Percentiles rank a stretch among this genome's conserved stretches.
Conservation (phyloP, 2,797 vertebrate species). For the Urophycis tenuis region DNA sequence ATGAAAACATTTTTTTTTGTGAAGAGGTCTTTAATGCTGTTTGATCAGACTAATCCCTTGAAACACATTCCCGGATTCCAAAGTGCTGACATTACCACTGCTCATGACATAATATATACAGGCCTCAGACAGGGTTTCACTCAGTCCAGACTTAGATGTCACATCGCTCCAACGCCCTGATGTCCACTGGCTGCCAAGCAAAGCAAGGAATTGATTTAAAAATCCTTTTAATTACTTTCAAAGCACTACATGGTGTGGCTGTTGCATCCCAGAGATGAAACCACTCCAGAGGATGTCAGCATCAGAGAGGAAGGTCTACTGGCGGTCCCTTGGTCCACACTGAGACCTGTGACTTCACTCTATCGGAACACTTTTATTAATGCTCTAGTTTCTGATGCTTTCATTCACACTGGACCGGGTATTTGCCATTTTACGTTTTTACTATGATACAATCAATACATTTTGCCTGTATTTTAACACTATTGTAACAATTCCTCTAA, state of each 20-base stretch:
- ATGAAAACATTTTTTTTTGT: not conserved
- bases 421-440: not conserved
- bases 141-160: not conserved
- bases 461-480: not conserved
- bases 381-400: not conserved
- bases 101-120: not conserved
- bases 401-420: not conserved
- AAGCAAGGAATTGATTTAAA: conserved; percentile 1
- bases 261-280: not conserved
- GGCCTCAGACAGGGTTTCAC: not conserved
- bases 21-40: conserved; percentile 1
- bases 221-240: not conserved
- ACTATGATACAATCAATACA: not conserved
- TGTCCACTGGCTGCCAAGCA: not conserved
- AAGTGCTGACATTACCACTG: not conserved
- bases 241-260: not conserved
- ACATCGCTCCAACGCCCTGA: not conserved
- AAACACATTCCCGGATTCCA: not conserved
- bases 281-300: not conserved
- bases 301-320: not conserved
- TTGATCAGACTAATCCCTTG: not conserved
- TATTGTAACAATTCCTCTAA: not conserved
- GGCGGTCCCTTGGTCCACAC: not conserved
- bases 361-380: not conserved
- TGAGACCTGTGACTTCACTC: not conserved